Evolutionary conservation across 2,113 vertebrate genomes (phyloP), one percentile per base, ranked within the genome.

Genomic region (Phoxinus phoxinus): DNA sequence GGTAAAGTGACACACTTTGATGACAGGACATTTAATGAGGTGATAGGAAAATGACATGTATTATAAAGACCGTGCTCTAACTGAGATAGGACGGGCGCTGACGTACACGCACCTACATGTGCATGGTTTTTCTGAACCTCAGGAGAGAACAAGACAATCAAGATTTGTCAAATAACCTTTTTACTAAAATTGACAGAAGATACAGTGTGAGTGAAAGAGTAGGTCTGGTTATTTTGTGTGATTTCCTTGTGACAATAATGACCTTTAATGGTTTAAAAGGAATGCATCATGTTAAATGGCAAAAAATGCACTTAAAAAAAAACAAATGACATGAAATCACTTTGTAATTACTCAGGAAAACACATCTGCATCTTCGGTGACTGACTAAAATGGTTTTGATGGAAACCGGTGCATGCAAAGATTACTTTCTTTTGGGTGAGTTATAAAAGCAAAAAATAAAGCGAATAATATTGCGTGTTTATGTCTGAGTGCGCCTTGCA

Each of bases 1-100:
- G 67, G 48, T 41, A 83, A 41, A 83, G 67, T 83, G 48, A 83
- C 81, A 83, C 44, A 72, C 46, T 72, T 56, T 71, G 63, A 83
- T 83, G 46, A 83, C 81, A 58, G 30, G 30, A 81, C 61, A 69
- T 83, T 72, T 72, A 83, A 83, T 23, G 30, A 72, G 81, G 46
- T 83, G 67, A 83, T 67, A 71, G 65, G 25, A 83, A 82, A 83
- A 71, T 53, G 81, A 83, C 65, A 73, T 19, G 48, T 67, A 32
- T 67, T 69, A 69, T 32, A 67, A 81, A 81, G 63, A 81, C 80
- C 7, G 4, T 48, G 19, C 46, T 32, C 81, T 83, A 83, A 83
- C 30, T 41, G 48, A 56, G 48, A 69, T 21, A 25, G 48, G n/a
- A 58, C 3, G 11, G n/a, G 32, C 11, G 30, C 81, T 48, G 59